Conservation (phyloP, 2,797 vertebrate species). For the Prunella strophiata region DNA sequence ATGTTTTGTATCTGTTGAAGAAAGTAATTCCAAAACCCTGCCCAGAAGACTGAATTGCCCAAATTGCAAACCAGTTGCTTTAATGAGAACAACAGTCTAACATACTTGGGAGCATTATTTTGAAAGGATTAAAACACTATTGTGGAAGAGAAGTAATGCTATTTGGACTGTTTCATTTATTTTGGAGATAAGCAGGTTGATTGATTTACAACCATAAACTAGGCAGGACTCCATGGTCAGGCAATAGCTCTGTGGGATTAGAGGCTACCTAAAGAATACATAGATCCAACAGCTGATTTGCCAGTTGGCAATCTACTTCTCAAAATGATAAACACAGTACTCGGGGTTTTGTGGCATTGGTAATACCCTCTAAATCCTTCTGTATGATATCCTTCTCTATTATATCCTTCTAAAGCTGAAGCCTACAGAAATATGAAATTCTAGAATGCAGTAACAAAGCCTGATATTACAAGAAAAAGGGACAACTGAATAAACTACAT, state of each 20-base stretch:
- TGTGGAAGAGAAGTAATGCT: not conserved
- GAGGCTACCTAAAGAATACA: not conserved
- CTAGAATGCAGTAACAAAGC: not conserved
- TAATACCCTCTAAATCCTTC: not conserved
- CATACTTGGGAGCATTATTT: not conserved
- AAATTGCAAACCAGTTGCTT: not conserved
- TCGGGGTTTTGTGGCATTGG: not conserved
- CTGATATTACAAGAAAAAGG: not conserved
- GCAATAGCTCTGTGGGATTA: not conserved
- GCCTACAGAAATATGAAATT: not conserved
- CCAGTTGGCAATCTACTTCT: not conserved
- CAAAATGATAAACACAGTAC: not conserved
- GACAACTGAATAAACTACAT: not conserved
- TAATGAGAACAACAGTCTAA: not conserved
- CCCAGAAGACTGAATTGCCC: not conserved
- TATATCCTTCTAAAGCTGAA: not conserved
- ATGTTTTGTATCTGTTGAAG: not conserved
- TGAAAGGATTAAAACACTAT: not conserved
- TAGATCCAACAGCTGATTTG: not conserved
- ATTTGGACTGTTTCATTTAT: not conserved
- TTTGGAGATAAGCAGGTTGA: not conserved
- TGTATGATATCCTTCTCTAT: not conserved
- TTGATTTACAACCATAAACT: not conserved
- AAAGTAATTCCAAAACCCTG: not conserved
- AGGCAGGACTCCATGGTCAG: not conserved